phyloP scores from a whole-genome alignment of 35 echinoderm and acorn worm species.

The Nesometra sesokonis region DNA sequence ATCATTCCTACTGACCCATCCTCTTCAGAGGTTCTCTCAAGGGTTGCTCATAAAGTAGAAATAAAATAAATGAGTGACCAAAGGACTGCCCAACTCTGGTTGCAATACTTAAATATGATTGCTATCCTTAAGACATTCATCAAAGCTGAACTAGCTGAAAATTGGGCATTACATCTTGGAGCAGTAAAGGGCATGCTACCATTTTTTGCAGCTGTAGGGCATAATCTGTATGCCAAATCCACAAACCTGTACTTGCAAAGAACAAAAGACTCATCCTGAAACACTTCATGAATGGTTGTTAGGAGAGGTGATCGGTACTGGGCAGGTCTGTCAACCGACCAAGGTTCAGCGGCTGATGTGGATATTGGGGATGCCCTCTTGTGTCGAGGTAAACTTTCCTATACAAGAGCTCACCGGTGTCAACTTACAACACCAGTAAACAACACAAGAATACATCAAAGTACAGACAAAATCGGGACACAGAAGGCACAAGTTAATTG shows the following conservation, averaged over 20 bases:
- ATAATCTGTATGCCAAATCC: conserved; percentile 21
- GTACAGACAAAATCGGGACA: not conserved
- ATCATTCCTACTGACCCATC: not conserved
- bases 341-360: not conserved
- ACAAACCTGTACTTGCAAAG: not conserved
- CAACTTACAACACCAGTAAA: not conserved
- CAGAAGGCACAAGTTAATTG: not conserved
- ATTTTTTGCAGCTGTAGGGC: conserved; percentile 22
- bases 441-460: not conserved
- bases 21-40: conserved; percentile 9
- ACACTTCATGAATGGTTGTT: not conserved
- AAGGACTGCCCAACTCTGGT: conserved; percentile 3
- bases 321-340: not conserved
- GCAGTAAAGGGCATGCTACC: conserved; percentile 21
- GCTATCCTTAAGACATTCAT: not conserved
- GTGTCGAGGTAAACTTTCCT: not conserved
- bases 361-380: not conserved
- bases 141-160: not conserved
- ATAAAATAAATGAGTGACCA: not conserved
- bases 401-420: not conserved
- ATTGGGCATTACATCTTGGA: conserved; percentile 1
- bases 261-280: no score
- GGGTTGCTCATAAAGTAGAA: not conserved
- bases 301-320: not conserved
- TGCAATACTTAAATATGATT: not conserved